Conservation (phyloP, 1,140 invertebrate genomes). For the Bombus confusus region DNA sequence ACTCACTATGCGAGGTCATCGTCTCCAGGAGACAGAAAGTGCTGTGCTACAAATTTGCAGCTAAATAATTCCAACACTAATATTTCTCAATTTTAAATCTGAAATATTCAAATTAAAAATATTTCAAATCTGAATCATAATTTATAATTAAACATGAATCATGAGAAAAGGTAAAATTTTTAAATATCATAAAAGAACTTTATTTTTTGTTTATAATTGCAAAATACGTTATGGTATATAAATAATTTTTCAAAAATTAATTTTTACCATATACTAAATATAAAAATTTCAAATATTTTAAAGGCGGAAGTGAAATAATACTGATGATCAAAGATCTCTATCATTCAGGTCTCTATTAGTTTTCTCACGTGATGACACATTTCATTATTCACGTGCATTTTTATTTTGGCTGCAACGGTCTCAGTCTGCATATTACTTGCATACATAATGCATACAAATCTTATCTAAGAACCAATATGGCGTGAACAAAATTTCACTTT, state of each 20-base stretch:
- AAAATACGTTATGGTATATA: background rate
- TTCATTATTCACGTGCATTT: conserved; percentile 12
- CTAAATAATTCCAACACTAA: background rate
- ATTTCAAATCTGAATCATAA: no score
- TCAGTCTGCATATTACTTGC: background rate
- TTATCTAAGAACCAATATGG: background rate
- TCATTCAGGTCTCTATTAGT: background rate
- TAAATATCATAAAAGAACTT: background rate
- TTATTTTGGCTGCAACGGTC: background rate
- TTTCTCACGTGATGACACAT: conserved; percentile 4
- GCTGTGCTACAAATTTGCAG: background rate
- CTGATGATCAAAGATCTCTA: background rate
- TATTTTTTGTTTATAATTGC: background rate
- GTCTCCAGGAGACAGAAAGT: background rate
- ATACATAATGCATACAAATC: background rate
- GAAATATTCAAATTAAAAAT: background rate
- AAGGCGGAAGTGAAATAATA: background rate
- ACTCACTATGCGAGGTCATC: conserved; percentile 34
- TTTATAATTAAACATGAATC: background rate
- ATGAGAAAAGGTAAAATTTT: background rate
- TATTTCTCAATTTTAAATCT: background rate
- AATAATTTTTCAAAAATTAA: background rate
- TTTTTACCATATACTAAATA: background rate
- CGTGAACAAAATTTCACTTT: background rate
- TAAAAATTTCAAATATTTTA: background rate